Conservation (phyloP, 2,888 invertebrate genomes). For the Synanthedon vespiformis region DNA sequence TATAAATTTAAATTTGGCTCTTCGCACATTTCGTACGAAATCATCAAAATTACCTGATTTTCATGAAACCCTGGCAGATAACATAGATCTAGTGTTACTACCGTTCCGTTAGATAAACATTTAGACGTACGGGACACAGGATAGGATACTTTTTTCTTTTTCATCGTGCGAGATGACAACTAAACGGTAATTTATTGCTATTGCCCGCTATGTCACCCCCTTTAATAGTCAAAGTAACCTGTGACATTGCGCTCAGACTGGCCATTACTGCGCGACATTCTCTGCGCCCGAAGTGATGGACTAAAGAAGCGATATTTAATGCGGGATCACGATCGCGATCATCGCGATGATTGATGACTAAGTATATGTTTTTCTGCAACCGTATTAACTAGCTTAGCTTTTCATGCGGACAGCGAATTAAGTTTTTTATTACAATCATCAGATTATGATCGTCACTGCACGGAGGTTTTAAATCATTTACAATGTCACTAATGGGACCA, state of each 20-base stretch:
- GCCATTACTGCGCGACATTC: not conserved
- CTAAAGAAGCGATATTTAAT: slow-evolving; percentile 6
- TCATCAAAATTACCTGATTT: no score
- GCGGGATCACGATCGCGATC: not conserved
- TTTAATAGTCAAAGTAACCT: not conserved
- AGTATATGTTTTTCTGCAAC: not conserved
- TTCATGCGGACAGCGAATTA: not conserved
- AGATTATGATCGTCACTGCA: not conserved
- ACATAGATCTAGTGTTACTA: no score
- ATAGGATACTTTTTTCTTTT: no score
- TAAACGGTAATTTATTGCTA: not conserved
- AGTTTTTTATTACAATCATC: not conserved
- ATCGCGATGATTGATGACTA: not conserved
- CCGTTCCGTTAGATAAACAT: no score
- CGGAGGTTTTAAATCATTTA: not conserved
- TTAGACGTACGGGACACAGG: no score
- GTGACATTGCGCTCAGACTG: not conserved
- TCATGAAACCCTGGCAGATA: no score
- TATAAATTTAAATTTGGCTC: no score
- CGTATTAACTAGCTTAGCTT: not conserved
- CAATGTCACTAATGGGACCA: not conserved
- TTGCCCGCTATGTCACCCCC: not conserved
- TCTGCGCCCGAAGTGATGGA: not conserved
- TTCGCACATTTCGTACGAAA: no score
- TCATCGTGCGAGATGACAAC: not conserved